Percentiles rank a stretch among this genome's conserved stretches.
These are phyloP conservation scores for Archips xylosteana DNA, from an alignment of 2,888 invertebrate genomes.

Conservation along the genomic window DNA sequence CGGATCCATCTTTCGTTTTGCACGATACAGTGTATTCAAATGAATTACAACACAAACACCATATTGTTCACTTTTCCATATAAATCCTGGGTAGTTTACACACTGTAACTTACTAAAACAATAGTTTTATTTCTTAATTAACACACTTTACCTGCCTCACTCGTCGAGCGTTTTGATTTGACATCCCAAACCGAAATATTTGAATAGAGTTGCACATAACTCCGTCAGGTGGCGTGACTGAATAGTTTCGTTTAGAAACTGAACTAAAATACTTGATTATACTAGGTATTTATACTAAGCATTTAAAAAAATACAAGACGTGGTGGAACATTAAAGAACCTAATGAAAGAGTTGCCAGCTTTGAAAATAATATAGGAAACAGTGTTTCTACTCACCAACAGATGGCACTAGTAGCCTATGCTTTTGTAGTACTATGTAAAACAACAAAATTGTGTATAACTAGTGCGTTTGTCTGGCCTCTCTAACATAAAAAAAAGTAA, in stretches of 20 bases:
- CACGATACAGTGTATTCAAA: conserved; percentile 45
- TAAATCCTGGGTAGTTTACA: not conserved
- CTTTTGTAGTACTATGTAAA: not conserved
- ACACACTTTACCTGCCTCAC: conserved; percentile 43
- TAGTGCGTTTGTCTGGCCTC: too few relatives aligned
- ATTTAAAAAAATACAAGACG: not conserved
- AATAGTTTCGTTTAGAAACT: conserved; percentile 45
- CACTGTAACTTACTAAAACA: conserved; percentile 2
- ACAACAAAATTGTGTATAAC: too few relatives aligned
- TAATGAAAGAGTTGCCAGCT: not conserved
- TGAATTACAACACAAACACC: conserved; percentile 55
- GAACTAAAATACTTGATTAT: conserved; percentile 10
- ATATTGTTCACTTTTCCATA: conserved; percentile 42
- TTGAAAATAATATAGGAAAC: not conserved
- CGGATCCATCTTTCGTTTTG: conserved; percentile 84
- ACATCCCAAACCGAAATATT: conserved; percentile 73
- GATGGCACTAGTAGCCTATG: not conserved
- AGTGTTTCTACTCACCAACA: not conserved
- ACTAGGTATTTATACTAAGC: conserved; percentile 11
- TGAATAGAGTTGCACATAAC: conserved; percentile 61
- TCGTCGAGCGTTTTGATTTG: conserved; percentile 68
- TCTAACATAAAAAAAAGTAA: too few relatives aligned
- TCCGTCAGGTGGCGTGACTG: conserved; percentile 58
- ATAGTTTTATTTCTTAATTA: conserved; percentile 4
- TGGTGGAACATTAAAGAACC: not conserved